Base-by-base conservation (phyloP, 2,113 vertebrate genomes). In the Dromaius novaehollandiae region DNA sequence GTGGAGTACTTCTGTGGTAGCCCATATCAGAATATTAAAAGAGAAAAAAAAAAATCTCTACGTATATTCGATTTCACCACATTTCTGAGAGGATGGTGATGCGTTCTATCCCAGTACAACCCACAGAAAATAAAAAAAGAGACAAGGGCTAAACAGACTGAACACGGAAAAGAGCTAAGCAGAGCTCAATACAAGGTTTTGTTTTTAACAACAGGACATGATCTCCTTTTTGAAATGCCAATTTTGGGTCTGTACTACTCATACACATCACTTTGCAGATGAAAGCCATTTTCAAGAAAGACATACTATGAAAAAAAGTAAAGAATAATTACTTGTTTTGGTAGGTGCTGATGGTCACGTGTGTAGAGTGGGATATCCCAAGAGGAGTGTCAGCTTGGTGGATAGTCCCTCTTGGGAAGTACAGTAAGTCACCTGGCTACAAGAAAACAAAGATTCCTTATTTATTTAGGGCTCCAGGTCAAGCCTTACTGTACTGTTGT, bases 391-490 rank as follows among this genome's bases (percentile, higher is more conserved):
- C 98, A 28, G 99, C 99, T 83, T 99, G 99, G 94, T 99, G 99
- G 94, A 99, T 98, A 19, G 99, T 99, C 74, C 99, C 99, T 98
- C 99, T 98, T 82, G 99, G 99, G 48, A 99, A 99, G 97, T 99
- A 99, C 40, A 99, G 53, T 36, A 99, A 96, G 91, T 99, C 99
- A 71, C 99, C 99, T 5, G 98, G 97, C 99, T 99, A 83, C 66
- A 91, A 76, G 85, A 75, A 88, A 69, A 75, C 6, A 89, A 61
- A n/a, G 65, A 77, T 18, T 16, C 6, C 18, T 88, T 71, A 81
- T 36, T 6, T 13, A 36, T 74, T 63, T 30, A 80, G 75, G 20
- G 17, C 75, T 80, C 42, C 36, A 68, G 32, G 21, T 40, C 61
- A 81, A 87, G 78, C 5, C 10, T 69, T 15, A 19, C 2, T 55